Conservation (phyloP, 2,797 vertebrate genomes). For the Sebastolobus alascanus region DNA sequence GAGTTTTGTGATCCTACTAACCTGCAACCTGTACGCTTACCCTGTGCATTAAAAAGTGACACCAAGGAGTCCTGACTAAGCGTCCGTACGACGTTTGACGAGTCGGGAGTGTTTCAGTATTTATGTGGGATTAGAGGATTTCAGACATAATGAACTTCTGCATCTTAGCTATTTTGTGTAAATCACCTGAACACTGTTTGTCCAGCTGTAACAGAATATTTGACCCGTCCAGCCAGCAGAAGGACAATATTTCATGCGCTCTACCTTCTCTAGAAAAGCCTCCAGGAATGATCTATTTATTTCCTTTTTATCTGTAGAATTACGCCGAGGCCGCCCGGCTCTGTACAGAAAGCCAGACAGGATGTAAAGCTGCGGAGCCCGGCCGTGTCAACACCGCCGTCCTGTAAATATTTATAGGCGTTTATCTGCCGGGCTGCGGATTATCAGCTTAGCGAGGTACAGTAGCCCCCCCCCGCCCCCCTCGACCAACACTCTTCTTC, state of each 20-base stretch:
- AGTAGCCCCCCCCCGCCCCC: constrained; percentile 26
- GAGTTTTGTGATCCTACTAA: too few species aligned
- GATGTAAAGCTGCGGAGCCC: constrained; percentile 21
- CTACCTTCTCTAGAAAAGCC: constrained; percentile 13
- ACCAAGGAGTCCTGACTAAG: too few species aligned
- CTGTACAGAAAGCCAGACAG: background rate
- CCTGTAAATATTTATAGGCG: constrained; percentile 75
- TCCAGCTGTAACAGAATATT: background rate
- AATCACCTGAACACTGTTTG: background rate
- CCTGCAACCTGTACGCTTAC: too few species aligned
- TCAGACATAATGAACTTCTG: background rate
- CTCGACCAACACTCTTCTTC: constrained; percentile 19
- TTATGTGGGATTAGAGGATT: too few species aligned
- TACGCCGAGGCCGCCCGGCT: background rate
- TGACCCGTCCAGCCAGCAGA: constrained; percentile 6
- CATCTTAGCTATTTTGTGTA: background rate
- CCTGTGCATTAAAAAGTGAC: too few species aligned
- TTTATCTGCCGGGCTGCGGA: constrained; percentile 70
- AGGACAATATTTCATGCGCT: background rate
- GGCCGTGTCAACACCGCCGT: constrained; percentile 21
- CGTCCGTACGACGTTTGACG: too few species aligned
- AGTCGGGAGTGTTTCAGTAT: too few species aligned
- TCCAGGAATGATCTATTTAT: constrained; percentile 20
- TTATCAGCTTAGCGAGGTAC: constrained; percentile 75
- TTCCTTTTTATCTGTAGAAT: constrained; percentile 15